Conservation (phyloP, 1,140 invertebrate genomes). For the Procambarus virginalis region DNA sequence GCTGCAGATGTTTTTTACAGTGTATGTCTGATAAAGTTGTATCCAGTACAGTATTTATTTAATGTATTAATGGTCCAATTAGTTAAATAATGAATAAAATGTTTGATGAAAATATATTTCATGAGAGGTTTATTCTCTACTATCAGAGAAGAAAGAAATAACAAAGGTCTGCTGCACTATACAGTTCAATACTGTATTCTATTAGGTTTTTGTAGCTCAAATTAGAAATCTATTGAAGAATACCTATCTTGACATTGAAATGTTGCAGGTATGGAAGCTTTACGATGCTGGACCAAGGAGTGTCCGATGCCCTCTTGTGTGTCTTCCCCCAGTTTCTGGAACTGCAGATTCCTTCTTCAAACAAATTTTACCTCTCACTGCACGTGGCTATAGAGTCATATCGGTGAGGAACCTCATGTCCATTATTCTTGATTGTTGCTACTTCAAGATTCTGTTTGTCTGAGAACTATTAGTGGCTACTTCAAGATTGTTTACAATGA, state of each 20-base stretch:
- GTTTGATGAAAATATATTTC: neutral
- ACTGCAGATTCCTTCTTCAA: slow-evolving; percentile 91
- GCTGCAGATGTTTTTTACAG: too few species aligned
- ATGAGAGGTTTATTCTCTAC: too few species aligned
- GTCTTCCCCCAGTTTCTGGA: slow-evolving; percentile 90
- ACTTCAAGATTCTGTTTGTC: too few species aligned
- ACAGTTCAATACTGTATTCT: too few species aligned
- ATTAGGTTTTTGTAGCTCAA: neutral
- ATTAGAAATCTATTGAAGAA: neutral
- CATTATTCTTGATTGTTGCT: neutral
- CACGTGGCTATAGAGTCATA: slow-evolving; percentile 88
- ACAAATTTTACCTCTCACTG: slow-evolving; percentile 85
- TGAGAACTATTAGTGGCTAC: too few species aligned
- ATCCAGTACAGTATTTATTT: too few species aligned
- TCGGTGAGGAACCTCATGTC: slow-evolving; percentile 77
- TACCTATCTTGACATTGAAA: neutral
- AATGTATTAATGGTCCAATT: neutral
- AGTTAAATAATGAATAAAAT: neutral
- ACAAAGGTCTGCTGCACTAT: too few species aligned
- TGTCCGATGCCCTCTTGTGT: slow-evolving; percentile 86
- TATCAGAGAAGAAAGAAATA: too few species aligned
- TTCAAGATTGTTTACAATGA: too few species aligned
- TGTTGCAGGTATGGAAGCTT: slow-evolving; percentile 85
- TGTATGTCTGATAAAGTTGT: too few species aligned
- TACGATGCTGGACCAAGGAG: slow-evolving; percentile 90